These are phyloP conservation scores for Sorex araneus DNA, from an alignment of 2,113 vertebrate genomes.

Conservation along the genomic window DNA sequence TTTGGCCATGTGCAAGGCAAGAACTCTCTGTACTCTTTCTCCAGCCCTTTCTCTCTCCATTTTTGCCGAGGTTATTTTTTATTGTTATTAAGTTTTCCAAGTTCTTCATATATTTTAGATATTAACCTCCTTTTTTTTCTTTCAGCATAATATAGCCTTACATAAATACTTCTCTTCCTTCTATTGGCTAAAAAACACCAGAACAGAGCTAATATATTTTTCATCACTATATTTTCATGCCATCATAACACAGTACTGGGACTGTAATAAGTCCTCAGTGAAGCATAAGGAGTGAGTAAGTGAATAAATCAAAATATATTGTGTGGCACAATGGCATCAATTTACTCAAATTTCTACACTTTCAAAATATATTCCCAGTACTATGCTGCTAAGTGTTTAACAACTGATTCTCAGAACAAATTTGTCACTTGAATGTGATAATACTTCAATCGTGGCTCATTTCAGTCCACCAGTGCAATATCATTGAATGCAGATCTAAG, in stretches of 20 bases:
- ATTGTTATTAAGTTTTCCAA: no score
- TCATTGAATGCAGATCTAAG: background rate
- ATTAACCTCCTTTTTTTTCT: no score
- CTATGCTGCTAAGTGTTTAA: background rate
- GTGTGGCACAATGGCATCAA: background rate
- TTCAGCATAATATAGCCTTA: background rate
- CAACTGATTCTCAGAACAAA: constrained; percentile 10
- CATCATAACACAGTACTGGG: background rate
- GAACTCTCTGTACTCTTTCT: no score
- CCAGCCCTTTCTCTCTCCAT: no score
- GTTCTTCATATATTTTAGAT: no score
- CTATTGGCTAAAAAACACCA: background rate
- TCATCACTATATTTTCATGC: background rate
- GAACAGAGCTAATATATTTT: background rate
- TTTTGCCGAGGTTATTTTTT: no score
- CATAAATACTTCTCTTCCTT: background rate
- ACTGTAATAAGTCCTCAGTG: background rate
- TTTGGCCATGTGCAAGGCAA: no score
- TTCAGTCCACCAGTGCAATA: background rate
- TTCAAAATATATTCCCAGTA: background rate
- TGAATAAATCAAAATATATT: background rate
- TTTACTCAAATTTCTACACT: background rate
- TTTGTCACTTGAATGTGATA: background rate
- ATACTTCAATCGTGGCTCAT: background rate
- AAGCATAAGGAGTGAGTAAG: constrained; percentile 5